These are phyloP conservation scores for Hypotaenidia okinawae DNA, from an alignment of 2,797 vertebrate species.

Conservation along the genomic window DNA sequence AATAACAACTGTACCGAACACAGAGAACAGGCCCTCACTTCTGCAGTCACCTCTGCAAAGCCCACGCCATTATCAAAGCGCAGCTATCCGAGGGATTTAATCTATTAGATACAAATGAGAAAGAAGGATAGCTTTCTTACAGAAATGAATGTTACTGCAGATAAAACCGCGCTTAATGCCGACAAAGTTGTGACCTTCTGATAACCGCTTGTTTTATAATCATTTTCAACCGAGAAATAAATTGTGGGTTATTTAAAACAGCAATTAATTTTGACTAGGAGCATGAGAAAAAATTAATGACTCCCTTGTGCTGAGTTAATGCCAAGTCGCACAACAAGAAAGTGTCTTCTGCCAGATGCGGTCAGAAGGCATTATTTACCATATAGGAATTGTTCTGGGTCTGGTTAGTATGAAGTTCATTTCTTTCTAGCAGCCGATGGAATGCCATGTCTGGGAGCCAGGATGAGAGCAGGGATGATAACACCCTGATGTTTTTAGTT, in stretches of 20 bases:
- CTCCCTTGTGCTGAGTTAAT: neutral
- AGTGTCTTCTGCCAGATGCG: constrained; percentile 17
- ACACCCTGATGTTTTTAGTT: too few relatives aligned
- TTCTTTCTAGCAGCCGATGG: too few relatives aligned
- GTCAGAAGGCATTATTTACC: constrained; percentile 46
- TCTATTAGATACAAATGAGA: constrained; percentile 5
- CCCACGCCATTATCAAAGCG: neutral
- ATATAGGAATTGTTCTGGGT: neutral
- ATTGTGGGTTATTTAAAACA: neutral
- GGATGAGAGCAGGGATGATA: too few relatives aligned
- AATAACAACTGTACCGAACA: constrained; percentile 1
- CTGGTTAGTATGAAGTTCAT: too few relatives aligned
- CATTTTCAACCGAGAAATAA: neutral
- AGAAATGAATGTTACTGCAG: neutral
- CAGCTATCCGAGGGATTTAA: constrained; percentile 5
- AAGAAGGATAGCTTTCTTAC: neutral
- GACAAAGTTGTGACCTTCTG: constrained; percentile 23
- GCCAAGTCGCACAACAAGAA: constrained; percentile 5
- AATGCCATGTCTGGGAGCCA: too few relatives aligned
- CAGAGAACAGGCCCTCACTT: neutral
- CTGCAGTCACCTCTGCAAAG: neutral
- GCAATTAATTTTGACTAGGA: constrained; percentile 24
- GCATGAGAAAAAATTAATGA: constrained; percentile 1
- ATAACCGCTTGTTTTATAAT: constrained; percentile 10
- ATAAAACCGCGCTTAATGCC: constrained; percentile 19